A percentile compares a stretch with the other conserved stretches of the same genome.
Conservation (phyloP, 2,113 vertebrate species). For the Amphiprion ocellaris region DNA sequence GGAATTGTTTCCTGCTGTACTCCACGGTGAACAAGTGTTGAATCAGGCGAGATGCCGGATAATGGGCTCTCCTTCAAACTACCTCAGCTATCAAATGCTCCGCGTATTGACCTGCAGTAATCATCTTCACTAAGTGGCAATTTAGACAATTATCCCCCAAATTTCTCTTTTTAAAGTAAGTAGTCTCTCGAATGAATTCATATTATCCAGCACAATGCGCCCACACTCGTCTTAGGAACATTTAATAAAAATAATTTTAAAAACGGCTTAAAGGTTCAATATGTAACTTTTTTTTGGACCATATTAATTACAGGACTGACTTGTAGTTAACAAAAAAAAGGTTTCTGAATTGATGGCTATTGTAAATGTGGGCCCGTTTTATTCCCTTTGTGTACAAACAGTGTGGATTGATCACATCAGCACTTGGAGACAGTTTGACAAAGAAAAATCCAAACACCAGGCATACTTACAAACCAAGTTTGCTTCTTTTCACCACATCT, state of each 20-base stretch:
- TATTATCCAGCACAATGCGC: slow-evolving; percentile 23
- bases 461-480: too few relatives aligned
- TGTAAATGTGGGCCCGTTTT: too few relatives aligned
- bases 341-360: too few relatives aligned
- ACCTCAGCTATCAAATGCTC: slow-evolving; percentile 57
- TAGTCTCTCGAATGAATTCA: slow-evolving; percentile 32
- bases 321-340: background rate
- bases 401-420: too few relatives aligned
- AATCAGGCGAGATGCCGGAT: slow-evolving; percentile 37
- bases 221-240: slow-evolving; percentile 5
- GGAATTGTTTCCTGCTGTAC: slow-evolving; percentile 39
- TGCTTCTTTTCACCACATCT: too few relatives aligned
- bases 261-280: background rate
- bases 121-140: slow-evolving; percentile 66
- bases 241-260: background rate
- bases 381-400: too few relatives aligned
- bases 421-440: too few relatives aligned
- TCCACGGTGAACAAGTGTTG: slow-evolving; percentile 32
- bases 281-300: background rate
- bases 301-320: background rate
- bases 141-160: slow-evolving; percentile 66
- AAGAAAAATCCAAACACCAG: too few relatives aligned
- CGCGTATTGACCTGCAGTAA: slow-evolving; percentile 54
- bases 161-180: slow-evolving; percentile 46
- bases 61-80: slow-evolving; percentile 67